Evolutionary conservation across 2,113 vertebrate genomes (phyloP).

Genomic region (Pseudorasbora parva): DNA sequence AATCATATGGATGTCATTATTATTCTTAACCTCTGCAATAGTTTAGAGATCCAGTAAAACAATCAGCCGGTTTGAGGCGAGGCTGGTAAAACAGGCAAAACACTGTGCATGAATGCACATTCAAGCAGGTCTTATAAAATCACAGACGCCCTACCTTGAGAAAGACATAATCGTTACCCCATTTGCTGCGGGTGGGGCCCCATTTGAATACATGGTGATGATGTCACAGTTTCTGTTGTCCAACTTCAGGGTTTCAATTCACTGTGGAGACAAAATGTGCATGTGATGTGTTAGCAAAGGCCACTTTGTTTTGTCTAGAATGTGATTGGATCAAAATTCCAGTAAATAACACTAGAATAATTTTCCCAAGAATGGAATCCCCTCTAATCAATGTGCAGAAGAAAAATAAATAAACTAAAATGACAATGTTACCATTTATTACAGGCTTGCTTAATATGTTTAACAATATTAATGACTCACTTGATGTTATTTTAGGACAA

Average conservation of each 20-base stretch:
- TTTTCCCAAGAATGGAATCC: neutral
- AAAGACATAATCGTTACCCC: neutral
- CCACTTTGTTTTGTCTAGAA: neutral
- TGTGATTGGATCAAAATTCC: neutral
- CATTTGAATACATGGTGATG: neutral
- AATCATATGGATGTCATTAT: neutral
- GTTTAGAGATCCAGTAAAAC: neutral
- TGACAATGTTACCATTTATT: neutral
- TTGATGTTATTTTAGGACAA: neutral
- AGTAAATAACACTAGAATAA: neutral
- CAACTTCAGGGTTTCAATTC: too few relatives aligned
- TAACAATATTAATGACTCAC: neutral
- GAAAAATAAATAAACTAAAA: neutral
- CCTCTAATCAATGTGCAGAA: neutral
- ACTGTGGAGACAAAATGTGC: neutral
- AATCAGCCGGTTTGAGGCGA: neutral
- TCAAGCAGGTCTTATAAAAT: neutral
- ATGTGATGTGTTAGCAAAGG: neutral
- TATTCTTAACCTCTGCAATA: neutral
- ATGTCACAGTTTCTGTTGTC: slow-evolving; percentile 8
- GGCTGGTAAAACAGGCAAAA: neutral
- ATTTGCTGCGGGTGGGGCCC: neutral
- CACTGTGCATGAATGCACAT: neutral
- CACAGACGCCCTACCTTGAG: neutral
- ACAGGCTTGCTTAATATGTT: neutral